phyloP scores from a whole-genome alignment of 2,888 invertebrate genomes.

The Trichacis sp. region DNA sequence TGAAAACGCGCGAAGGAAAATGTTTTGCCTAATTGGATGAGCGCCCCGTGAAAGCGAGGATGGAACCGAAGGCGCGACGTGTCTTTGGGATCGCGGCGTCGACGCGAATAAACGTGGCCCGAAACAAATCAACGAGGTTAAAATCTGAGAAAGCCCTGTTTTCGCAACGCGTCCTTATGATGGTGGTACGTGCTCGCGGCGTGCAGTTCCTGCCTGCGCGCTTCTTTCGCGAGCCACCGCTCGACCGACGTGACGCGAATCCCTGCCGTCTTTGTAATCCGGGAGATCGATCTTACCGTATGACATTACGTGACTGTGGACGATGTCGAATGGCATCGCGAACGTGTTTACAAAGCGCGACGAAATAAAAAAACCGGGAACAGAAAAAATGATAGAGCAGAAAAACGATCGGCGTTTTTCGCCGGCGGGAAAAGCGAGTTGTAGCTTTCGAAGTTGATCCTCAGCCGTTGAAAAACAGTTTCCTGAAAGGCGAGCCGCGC shows the following conservation, averaged over 20 bases:
- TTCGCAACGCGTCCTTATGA: conserved; percentile 22
- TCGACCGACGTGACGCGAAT: conserved; percentile 35
- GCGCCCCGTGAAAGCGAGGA: background rate
- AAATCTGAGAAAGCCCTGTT: conserved; percentile 34
- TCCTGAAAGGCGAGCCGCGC: background rate
- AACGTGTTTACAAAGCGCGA: conserved; percentile 7
- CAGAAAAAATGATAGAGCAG: background rate
- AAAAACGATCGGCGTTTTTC: background rate
- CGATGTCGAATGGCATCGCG: conserved; percentile 11
- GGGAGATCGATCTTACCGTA: conserved; percentile 24
- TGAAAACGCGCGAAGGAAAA: conserved; percentile 1
- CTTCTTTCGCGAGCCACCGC: conserved; percentile 31
- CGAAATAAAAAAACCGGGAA: background rate
- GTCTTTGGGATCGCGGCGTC: conserved; percentile 3
- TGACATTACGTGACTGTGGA: conserved; percentile 25
- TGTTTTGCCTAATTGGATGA: conserved; percentile 3
- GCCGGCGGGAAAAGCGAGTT: background rate
- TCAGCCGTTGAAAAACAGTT: background rate
- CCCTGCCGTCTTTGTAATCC: conserved; percentile 22
- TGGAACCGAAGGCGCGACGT: background rate
- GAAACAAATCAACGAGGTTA: conserved; percentile 33
- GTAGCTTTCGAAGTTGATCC: background rate
- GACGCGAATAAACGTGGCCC: conserved; percentile 18
- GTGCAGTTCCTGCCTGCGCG: conserved; percentile 15
- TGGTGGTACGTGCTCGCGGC: conserved; percentile 26